A percentile compares a stretch with the other conserved stretches of the same genome.
Evolutionary conservation across 2,888 invertebrate genomes (phyloP).

Genomic region (Clostera curtula): DNA sequence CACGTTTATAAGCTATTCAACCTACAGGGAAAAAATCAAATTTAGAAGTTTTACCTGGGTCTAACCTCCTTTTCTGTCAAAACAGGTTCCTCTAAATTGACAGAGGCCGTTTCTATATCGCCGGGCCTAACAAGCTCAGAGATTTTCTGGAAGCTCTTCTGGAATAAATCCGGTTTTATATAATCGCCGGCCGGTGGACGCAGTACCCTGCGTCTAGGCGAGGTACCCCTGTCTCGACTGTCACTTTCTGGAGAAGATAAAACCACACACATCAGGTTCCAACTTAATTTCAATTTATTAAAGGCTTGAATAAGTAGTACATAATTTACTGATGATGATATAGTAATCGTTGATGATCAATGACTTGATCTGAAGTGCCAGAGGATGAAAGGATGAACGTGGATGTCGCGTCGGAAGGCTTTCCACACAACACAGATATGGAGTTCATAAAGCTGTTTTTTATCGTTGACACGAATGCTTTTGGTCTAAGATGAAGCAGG

Average conservation of each 20-base stretch:
- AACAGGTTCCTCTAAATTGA: conserved; percentile 39
- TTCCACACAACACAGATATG: no score
- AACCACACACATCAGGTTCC: background rate
- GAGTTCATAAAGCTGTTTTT: no score
- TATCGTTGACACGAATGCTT: no score
- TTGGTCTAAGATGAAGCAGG: no score
- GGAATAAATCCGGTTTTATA: conserved; percentile 73
- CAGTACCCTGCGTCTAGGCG: conserved; percentile 63
- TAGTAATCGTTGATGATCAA: no score
- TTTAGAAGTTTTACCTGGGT: conserved; percentile 39
- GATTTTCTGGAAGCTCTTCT: conserved; percentile 70
- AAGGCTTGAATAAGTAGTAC: background rate
- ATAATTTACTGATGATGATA: no score
- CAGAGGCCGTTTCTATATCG: conserved; percentile 40
- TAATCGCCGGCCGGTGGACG: conserved; percentile 76
- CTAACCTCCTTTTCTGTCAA: conserved; percentile 45
- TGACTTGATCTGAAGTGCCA: no score
- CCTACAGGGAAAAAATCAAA: no score
- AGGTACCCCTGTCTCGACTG: conserved; percentile 33
- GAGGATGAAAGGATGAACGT: no score
- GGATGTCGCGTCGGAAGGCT: no score
- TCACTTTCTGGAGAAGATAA: conserved; percentile 31
- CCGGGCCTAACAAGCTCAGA: conserved; percentile 58
- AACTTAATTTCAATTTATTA: background rate
- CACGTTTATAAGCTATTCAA: no score